Evolutionary conservation across 2,113 vertebrate species (phyloP), one percentile per base, ranked within the genome.

Genomic region (Pionites leucogaster): DNA sequence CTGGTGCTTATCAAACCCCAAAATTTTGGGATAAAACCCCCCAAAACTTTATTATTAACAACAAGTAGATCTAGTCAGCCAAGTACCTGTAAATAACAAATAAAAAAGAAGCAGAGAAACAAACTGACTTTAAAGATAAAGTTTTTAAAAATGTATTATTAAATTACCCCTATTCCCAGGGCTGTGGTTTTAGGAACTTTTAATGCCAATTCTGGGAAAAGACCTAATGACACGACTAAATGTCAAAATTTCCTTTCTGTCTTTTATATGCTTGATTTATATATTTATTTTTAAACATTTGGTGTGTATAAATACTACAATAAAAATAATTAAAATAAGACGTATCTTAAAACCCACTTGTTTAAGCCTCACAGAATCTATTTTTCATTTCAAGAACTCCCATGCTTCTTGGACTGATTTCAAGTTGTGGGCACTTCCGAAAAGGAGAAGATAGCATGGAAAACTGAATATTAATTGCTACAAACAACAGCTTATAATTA

Each of bases 321-420:
- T 92, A 92, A 93, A 93, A 93, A 93, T 89, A 95, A 97, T 95
- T 80, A 87, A 91, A 97, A 69, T 87, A 96, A 95, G 95, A 92
- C 53, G 24, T 84, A 75, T 94, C 41, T 91, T 93, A 69, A 86
- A 92, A 62, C 77, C 47, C 39, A 91, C 82, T 96, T 91, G 63
- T 65, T 93, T 68, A 82, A 89, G n/a, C 15, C 41, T 6, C 52
- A 79, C 49, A 88, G 37, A 95, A 94, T 72, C 77, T 69, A 93
- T 92, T 91, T 88, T 92, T 92, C 92, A 87, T 92, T 93, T 94
- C 77, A 72, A 91, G 91, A 95, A 94, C 95, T 94, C 87, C 84
- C 84, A 77, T 67, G 82, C n/a, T 91, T 92, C 82, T 77, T 95
- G 90, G 93, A 90, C 47, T 52, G 11, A 52, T 90, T 94, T 94